Evolutionary conservation across 2,888 invertebrate genomes (phyloP).

Genomic region (Limnephilus lunatus): DNA sequence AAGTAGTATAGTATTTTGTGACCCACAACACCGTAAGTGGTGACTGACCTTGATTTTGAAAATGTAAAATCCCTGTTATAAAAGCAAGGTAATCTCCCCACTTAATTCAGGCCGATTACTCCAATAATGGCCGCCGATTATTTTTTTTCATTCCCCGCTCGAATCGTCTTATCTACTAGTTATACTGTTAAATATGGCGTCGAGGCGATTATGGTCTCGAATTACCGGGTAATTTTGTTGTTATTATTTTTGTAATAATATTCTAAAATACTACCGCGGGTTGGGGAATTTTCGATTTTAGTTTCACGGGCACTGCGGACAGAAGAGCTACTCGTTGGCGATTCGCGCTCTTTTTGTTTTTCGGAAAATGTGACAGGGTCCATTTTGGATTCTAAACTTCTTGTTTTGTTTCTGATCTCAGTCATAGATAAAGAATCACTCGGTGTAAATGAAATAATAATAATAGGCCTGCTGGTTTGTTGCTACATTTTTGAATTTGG

Average conservation of each 20-base stretch:
- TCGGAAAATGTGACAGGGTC: background rate
- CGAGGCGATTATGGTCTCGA: conserved; percentile 2
- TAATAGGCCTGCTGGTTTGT: no score
- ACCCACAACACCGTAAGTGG: background rate
- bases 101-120: background rate
- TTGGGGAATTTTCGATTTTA: background rate
- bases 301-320: background rate
- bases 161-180: conserved; percentile 2
- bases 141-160: conserved; percentile 2
- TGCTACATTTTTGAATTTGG: no score
- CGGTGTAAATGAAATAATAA: no score
- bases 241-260: conserved; percentile 2
- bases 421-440: background rate
- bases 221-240: background rate
- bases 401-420: background rate
- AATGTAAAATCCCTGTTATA: background rate
- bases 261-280: conserved; percentile 2
- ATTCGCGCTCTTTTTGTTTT: background rate
- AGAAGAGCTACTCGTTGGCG: background rate
- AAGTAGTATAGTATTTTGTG: background rate
- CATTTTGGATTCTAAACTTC: background rate
- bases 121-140: conserved; percentile 2
- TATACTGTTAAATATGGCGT: background rate
- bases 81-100: background rate
- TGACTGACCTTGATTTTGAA: background rate